phyloP scores from a whole-genome alignment of 2,888 invertebrate genomes.

The Panopea generosa region DNA sequence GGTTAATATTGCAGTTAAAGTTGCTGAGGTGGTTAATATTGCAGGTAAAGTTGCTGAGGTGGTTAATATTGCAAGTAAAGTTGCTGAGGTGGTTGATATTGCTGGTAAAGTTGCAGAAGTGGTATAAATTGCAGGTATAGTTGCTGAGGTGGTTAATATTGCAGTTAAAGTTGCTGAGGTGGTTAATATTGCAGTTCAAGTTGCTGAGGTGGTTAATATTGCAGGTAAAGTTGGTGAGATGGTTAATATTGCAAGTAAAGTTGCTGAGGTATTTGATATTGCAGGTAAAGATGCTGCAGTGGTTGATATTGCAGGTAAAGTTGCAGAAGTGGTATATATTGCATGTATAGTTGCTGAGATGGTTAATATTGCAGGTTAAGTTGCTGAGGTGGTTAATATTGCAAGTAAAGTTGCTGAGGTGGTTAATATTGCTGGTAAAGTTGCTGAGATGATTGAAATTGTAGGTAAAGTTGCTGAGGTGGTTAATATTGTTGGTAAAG shows the following conservation, averaged over 20 bases:
- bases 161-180: not conserved
- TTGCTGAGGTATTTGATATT: not conserved
- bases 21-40: not conserved
- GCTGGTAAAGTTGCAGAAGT: slow-evolving; percentile 95
- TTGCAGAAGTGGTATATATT: slow-evolving; percentile 93
- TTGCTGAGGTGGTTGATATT: too few species aligned
- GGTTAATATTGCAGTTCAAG: too few species aligned
- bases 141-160: not conserved
- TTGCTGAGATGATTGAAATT: slow-evolving; percentile 93
- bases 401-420: too few species aligned
- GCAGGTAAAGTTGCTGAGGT: not conserved
- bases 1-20: slow-evolving; percentile 91
- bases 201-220: too few species aligned
- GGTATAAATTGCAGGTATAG: slow-evolving; percentile 91
- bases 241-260: slow-evolving; percentile 91
- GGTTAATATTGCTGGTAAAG: too few species aligned
- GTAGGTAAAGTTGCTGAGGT: slow-evolving; percentile 87
- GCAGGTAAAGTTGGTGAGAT: slow-evolving; percentile 95
- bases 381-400: too few species aligned
- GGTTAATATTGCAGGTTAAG: not conserved
- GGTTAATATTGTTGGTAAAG: not conserved
- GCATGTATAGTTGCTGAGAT: slow-evolving; percentile 87
- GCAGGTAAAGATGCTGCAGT: too few species aligned
- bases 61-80: too few species aligned
- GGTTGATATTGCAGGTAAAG: too few species aligned